Conservation (phyloP, 2,797 vertebrate species). For the Xenopus petersii region DNA sequence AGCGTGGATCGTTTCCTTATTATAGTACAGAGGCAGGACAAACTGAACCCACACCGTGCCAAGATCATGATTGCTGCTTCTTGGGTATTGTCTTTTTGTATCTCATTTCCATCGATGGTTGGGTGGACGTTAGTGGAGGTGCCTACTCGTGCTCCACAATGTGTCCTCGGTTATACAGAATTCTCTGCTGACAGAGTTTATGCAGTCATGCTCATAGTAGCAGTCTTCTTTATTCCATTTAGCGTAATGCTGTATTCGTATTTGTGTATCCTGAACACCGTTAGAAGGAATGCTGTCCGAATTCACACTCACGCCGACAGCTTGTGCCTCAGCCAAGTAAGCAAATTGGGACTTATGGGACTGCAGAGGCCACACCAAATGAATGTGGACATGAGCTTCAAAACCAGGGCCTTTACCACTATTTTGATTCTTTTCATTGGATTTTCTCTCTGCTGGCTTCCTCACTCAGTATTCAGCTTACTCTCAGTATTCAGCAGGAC, state of each 20-base stretch:
- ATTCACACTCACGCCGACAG: slow-evolving; percentile 74
- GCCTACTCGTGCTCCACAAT: slow-evolving; percentile 72
- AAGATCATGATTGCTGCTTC: slow-evolving; percentile 72
- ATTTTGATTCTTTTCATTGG: slow-evolving; percentile 81
- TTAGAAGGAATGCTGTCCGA: slow-evolving; percentile 73
- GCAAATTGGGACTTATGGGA: slow-evolving; percentile 67
- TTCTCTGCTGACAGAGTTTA: slow-evolving; percentile 75
- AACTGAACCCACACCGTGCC: slow-evolving; percentile 76
- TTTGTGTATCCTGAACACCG: slow-evolving; percentile 79
- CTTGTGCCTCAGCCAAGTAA: slow-evolving; percentile 73
- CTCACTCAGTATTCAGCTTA: slow-evolving; percentile 73
- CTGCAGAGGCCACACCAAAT: slow-evolving; percentile 73
- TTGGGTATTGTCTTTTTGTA: slow-evolving; percentile 76
- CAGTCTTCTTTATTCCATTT: slow-evolving; percentile 78
- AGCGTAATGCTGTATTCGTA: slow-evolving; percentile 78
- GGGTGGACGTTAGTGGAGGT: slow-evolving; percentile 69
- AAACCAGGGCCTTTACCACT: slow-evolving; percentile 78
- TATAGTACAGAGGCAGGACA: slow-evolving; percentile 83
- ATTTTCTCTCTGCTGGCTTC: slow-evolving; percentile 77
- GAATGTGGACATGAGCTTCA: slow-evolving; percentile 81
- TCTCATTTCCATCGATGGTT: slow-evolving; percentile 71
- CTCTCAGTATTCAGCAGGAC: slow-evolving; percentile 72
- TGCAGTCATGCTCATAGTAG: slow-evolving; percentile 67
- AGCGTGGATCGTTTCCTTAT: slow-evolving; percentile 83
- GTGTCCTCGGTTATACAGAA: slow-evolving; percentile 81